phyloP scores from a whole-genome alignment of 2,888 invertebrate species.

The Acronicta aceris region DNA sequence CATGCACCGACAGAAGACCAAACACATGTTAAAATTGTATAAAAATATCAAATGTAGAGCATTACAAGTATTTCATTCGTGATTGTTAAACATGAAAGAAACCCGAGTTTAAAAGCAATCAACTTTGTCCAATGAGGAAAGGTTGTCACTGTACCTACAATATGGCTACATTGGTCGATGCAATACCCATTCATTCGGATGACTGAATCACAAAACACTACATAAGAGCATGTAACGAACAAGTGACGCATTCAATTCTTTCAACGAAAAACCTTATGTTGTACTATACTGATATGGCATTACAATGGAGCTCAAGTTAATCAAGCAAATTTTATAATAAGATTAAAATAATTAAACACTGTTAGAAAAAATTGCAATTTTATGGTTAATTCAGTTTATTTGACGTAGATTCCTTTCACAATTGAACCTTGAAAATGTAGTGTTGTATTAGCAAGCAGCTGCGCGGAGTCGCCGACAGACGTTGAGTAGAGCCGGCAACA shows the following conservation, averaged over 20 bases:
- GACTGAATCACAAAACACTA: slow-evolving; percentile 75
- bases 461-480: slow-evolving; percentile 64
- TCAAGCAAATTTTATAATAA: not conserved
- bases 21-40: slow-evolving; percentile 21
- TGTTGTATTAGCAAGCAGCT: slow-evolving; percentile 75
- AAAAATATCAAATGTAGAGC: slow-evolving; percentile 9
- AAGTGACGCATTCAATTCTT: slow-evolving; percentile 74
- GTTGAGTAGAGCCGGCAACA: slow-evolving; percentile 61
- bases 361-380: slow-evolving; percentile 26
- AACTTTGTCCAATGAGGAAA: slow-evolving; percentile 11
- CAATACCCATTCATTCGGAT: slow-evolving; percentile 65
- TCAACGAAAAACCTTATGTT: slow-evolving; percentile 29
- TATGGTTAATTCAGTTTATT: slow-evolving; percentile 46
- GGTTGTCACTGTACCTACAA: slow-evolving; percentile 17
- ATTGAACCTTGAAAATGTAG: slow-evolving; percentile 75
- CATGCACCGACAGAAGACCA: slow-evolving; percentile 5
- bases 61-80: not conserved
- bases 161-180: slow-evolving; percentile 46
- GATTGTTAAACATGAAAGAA: slow-evolving; percentile 8
- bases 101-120: slow-evolving; percentile 4
- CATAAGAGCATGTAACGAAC: slow-evolving; percentile 66
- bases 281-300: slow-evolving; percentile 8
- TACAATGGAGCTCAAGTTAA: slow-evolving; percentile 8
- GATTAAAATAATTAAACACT: slow-evolving; percentile 5
- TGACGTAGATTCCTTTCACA: slow-evolving; percentile 75